phyloP scores from a whole-genome alignment of 2,888 invertebrate species.

The Peribatodes rhomboidaria region DNA sequence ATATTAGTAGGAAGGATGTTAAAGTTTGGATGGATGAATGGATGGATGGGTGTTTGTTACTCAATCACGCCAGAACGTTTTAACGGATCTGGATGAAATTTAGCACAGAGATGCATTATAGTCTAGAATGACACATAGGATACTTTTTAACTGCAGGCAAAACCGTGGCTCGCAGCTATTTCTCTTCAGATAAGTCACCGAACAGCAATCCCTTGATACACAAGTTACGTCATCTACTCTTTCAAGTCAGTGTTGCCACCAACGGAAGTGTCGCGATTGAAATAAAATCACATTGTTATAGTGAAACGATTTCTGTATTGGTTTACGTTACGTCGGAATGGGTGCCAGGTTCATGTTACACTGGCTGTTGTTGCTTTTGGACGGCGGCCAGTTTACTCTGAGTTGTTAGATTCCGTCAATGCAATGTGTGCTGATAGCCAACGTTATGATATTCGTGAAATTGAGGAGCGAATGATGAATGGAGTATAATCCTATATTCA shows the following conservation, averaged over 20 bases:
- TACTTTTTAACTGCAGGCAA: no score
- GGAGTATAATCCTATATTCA: not conserved
- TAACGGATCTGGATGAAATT: no score
- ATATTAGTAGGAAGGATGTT: no score
- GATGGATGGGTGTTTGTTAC: no score
- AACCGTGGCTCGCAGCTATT: no score
- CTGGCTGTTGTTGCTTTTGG: constrained; percentile 3
- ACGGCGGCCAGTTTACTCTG: constrained; percentile 11
- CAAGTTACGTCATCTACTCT: constrained; percentile 23
- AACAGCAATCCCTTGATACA: not conserved
- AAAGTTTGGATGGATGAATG: no score
- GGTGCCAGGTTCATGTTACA: constrained; percentile 17
- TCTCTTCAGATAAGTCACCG: no score
- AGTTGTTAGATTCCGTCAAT: constrained; percentile 20
- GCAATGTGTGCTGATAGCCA: constrained; percentile 25
- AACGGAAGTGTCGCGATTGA: constrained; percentile 43
- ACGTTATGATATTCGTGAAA: constrained; percentile 17
- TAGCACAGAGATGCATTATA: no score
- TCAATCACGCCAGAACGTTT: no score
- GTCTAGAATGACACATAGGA: no score
- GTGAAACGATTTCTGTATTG: constrained; percentile 42
- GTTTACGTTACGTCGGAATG: constrained; percentile 37
- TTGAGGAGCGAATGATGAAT: constrained; percentile 11
- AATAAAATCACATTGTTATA: constrained; percentile 50
- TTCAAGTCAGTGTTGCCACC: constrained; percentile 6